Evolutionary conservation across 2,797 vertebrate genomes (phyloP), one percentile per base, ranked within the genome.

Genomic region (Acrossocheilus wenchowensis): DNA sequence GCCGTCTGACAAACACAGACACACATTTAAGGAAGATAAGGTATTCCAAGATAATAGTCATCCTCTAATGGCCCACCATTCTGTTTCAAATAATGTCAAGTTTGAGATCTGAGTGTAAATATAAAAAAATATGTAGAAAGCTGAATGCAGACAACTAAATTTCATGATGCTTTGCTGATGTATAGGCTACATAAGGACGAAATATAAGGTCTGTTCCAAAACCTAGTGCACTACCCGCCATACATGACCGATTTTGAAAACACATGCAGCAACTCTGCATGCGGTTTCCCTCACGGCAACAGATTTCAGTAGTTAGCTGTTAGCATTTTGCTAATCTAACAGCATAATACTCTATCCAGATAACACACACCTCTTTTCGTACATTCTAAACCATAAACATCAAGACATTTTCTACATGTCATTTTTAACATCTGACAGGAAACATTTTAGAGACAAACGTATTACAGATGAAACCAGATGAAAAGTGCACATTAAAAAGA

Each of bases 11-110:
- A 54, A 26, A 68, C 54, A 83, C 43, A 77, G 9, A 68, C 30
- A 52, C 54, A 52, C 8, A 72, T 45, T 72, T 71, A 57, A 73
- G 17, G 36, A 60, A 52, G 8, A 19, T 5, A 84, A 68, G 43
- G 30, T 39, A 66, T 64, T 62, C 9, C 88, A 34, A 88, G 86
- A 91, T 90, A 73, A 90, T 54, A 88, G 52, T 88, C 15, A 57
- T 69, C 75, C 54, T 26, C 34, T 83, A 85, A 82, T 57, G 48
- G 30, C 62, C 66, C 79, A n/a, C 83, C 26, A 21, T 80, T 64
- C 5, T 2, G 41, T 66, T 34, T 66, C 41, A 81, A 52, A 68
- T 50, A 9, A 78, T 73, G 68, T n/a, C 11, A 78, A 72, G 50
- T 73, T 12, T 36, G 30, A 41, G 34, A 39, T 62, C 78, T 71